Evolutionary conservation across 2,113 vertebrate species (phyloP), one percentile per base, ranked within the genome.

Genomic region (Acanthisitta chloris): DNA sequence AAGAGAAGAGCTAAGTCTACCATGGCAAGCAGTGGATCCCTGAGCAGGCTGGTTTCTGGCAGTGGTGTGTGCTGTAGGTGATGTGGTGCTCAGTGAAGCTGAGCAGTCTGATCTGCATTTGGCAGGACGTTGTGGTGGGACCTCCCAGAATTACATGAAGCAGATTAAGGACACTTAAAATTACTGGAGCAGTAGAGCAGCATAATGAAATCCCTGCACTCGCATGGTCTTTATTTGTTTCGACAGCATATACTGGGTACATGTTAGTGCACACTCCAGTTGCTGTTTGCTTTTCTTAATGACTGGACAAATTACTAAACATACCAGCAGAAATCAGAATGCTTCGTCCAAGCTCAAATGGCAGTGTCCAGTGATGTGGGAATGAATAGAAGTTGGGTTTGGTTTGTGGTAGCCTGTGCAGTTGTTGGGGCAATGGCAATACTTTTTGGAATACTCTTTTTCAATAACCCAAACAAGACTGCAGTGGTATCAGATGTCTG

Each of bases 401-500:
- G 36, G 23, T 54, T 93, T 84, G 31, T 67, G 72, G 57, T 36
- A 55, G 57, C 42, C 15, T 72, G 29, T 81, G 49, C 86, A 93
- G 67, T 61, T 33, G 28, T 81, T 67, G 55, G 61, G 43, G 33
- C 51, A 79, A 80, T 81, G 38, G 83, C 93, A 92, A 19, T 92
- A 58, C 24, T 89, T 72, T 64, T 21, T 84, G 29, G 38, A 23
- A 3, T 54, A 51, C 10, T 51, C 57, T 36, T 82, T 87, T 76
- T 25, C 54, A 87, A 62, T 86, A 87, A 71, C 85, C 64, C 14
- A 82, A 84, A 54, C 58, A 82, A 96, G 83, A 94, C 85, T 95
- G 95, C 81, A 46, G 80, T 46, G 48, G 8, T 97, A 73, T 97
- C 83, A 79, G 89, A 71, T 96, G 94, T 92, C 90, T 96, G 96